These are phyloP conservation scores for Danio kyathit DNA, from an alignment of 2,797 vertebrate species.

Conservation along the genomic window DNA sequence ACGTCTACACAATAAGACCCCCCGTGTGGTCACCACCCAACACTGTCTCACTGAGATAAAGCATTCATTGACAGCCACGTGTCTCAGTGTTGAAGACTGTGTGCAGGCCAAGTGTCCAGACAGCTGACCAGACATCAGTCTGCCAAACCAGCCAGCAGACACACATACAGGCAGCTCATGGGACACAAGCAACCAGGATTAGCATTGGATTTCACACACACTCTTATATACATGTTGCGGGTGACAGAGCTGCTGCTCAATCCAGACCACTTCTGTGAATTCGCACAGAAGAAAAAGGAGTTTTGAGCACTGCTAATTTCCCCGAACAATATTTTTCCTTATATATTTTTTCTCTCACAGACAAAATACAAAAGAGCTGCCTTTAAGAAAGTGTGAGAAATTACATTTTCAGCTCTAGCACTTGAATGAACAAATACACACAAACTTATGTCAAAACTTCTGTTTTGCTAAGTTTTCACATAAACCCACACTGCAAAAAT, in stretches of 20 bases:
- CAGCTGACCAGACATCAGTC: conserved; percentile 66
- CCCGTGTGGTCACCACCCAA: conserved; percentile 46
- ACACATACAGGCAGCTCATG: conserved; percentile 44
- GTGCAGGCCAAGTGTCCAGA: conserved; percentile 59
- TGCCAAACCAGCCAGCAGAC: conserved; percentile 53
- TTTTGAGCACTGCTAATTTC: not conserved
- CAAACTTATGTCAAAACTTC: no score
- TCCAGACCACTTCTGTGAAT: not conserved
- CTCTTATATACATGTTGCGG: conserved; percentile 12
- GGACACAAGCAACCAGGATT: conserved; percentile 32
- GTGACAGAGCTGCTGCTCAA: not conserved
- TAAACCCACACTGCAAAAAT: no score
- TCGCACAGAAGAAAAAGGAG: not conserved
- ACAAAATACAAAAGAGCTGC: no score
- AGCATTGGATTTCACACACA: conserved; percentile 15
- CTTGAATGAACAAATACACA: no score
- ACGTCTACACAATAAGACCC: conserved; percentile 50
- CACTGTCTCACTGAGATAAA: conserved; percentile 64
- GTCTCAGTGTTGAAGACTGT: conserved; percentile 63
- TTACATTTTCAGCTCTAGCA: no score
- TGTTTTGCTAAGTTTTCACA: no score
- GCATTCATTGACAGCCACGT: conserved; percentile 63
- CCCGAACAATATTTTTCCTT: no score
- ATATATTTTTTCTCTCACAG: no score
- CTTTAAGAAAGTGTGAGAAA: no score